These are phyloP conservation scores for Orchesellides sinensis DNA, from an alignment of 2,888 invertebrate genomes.

Conservation along the genomic window DNA sequence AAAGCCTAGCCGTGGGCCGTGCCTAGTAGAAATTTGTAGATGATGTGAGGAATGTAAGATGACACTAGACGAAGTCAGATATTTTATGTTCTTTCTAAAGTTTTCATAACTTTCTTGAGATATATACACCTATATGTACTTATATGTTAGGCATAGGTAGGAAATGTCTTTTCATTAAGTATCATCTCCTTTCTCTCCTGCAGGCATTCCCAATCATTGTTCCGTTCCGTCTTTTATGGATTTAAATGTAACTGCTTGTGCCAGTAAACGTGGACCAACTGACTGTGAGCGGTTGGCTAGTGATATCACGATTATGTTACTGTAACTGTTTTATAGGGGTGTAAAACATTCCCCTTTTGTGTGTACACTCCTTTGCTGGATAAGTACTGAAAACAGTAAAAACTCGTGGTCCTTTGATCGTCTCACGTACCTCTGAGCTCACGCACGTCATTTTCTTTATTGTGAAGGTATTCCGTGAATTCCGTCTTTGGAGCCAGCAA, in stretches of 20 bases:
- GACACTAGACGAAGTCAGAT: constrained; percentile 36
- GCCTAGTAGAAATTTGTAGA: constrained; percentile 9
- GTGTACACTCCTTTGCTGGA: constrained; percentile 1
- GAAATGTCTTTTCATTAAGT: neutral
- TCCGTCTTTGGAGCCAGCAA: neutral
- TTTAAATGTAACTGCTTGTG: neutral
- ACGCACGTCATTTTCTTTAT: constrained; percentile 48
- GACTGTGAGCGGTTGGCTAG: constrained; percentile 18
- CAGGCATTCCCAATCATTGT: constrained; percentile 17
- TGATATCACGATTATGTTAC: constrained; percentile 36
- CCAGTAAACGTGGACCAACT: neutral
- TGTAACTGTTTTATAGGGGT: constrained; percentile 52
- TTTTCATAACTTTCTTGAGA: constrained; percentile 22
- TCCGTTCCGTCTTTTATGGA: constrained; percentile 17
- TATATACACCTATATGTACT: too few relatives aligned
- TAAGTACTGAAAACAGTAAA: constrained; percentile 1
- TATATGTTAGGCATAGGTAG: too few relatives aligned
- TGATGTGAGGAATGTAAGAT: constrained; percentile 29
- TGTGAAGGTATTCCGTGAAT: constrained; percentile 13
- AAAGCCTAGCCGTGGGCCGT: neutral
- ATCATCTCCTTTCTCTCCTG: constrained; percentile 10
- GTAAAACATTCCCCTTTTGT: constrained; percentile 42
- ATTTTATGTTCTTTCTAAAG: constrained; percentile 32
- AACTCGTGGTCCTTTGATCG: constrained; percentile 41
- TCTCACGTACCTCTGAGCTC: constrained; percentile 39